phyloP scores from a whole-genome alignment of 2,888 invertebrate genomes.

The Perizoma affinitatum region DNA sequence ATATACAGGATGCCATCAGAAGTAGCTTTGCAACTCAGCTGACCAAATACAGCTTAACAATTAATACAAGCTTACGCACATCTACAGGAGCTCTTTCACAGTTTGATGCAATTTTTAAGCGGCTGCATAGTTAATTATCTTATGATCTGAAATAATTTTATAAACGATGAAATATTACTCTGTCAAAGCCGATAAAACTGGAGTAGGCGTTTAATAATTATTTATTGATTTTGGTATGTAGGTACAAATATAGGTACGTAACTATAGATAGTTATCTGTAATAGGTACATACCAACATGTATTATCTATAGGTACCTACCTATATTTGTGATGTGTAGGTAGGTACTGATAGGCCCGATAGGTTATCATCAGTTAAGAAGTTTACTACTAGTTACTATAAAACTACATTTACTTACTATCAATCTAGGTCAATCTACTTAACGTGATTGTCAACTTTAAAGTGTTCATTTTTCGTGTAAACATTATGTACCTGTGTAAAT shows the following conservation, averaged over 20 bases:
- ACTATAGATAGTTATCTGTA: neutral
- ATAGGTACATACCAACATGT: neutral
- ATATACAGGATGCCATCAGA: no score
- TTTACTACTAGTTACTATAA: slow-evolving; percentile 54
- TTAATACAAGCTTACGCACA: no score
- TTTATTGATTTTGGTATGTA: no score
- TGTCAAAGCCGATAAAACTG: no score
- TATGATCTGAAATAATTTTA: no score
- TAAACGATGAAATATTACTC: no score
- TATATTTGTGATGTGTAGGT: slow-evolving; percentile 30
- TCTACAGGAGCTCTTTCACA: no score
- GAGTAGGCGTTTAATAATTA: no score
- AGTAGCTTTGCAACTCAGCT: no score
- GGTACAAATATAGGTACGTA: neutral
- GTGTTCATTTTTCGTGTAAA: slow-evolving; percentile 44
- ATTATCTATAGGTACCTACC: neutral
- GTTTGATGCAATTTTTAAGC: no score
- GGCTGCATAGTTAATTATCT: no score
- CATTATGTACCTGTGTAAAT: slow-evolving; percentile 40
- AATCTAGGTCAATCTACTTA: slow-evolving; percentile 68
- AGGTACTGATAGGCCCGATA: slow-evolving; percentile 45
- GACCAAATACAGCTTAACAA: no score
- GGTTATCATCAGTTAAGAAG: slow-evolving; percentile 57
- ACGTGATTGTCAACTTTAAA: slow-evolving; percentile 38
- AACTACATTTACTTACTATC: slow-evolving; percentile 59